Conservation (phyloP, 2,888 invertebrate genomes). For the Coenonympha glycerion region DNA sequence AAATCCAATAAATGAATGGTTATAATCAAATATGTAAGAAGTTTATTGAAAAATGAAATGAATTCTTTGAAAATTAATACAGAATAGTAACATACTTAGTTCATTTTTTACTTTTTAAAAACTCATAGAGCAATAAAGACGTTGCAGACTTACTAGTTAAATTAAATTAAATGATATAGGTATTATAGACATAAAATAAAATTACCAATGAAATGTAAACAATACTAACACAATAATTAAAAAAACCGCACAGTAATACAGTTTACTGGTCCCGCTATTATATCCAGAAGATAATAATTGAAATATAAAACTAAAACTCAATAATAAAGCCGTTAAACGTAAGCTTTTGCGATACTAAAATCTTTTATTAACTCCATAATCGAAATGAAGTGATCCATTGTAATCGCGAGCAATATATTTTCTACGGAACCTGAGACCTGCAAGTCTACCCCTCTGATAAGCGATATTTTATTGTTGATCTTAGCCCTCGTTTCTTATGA, state of each 20-base stretch:
- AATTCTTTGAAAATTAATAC: no score
- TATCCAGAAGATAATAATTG: not conserved
- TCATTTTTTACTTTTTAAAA: no score
- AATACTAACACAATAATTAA: not conserved
- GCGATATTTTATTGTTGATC: conserved; percentile 43
- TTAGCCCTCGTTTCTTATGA: conserved; percentile 47
- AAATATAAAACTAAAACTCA: conserved; percentile 29
- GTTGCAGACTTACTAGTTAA: no score
- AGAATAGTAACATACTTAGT: no score
- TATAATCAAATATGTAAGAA: no score
- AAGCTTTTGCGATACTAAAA: conserved; percentile 5
- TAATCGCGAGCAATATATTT: conserved; percentile 17
- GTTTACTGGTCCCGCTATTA: not conserved
- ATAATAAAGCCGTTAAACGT: conserved; percentile 43
- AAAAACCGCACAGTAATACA: not conserved
- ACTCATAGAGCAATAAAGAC: not conserved
- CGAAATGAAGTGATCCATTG: conserved; percentile 21
- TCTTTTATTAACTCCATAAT: conserved; percentile 26
- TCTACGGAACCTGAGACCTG: conserved; percentile 10
- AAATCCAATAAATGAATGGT: no score
- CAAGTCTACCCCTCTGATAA: conserved; percentile 33
- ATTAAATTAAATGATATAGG: no score
- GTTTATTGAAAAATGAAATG: no score
- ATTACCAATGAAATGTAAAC: not conserved
- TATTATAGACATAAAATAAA: no score